Evolutionary conservation across 53 echinoderm and acorn worm species (phyloP).

Genomic region (Patiria pectinifera): DNA sequence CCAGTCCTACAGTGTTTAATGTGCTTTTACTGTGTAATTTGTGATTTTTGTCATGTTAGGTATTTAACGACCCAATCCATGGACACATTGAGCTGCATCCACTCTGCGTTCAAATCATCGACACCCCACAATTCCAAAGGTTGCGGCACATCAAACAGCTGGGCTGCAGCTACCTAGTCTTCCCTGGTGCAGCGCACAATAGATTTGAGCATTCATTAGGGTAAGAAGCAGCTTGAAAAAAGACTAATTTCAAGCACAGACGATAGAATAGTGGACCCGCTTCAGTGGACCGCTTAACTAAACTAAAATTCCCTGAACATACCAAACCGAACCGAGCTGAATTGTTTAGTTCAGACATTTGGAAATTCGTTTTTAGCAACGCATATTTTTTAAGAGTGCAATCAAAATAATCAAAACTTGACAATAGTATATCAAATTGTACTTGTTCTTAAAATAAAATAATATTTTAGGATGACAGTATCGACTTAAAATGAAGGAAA

Average conservation of each 20-base stretch:
- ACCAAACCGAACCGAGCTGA: too few species aligned
- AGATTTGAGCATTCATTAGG: slow-evolving; percentile 98
- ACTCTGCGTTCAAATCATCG: slow-evolving; percentile 81
- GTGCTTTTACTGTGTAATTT: background rate
- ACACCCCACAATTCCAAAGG: slow-evolving; percentile 94
- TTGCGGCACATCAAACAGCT: slow-evolving; percentile 94
- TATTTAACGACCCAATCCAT: slow-evolving; percentile 94
- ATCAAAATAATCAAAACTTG: too few species aligned
- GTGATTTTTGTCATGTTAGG: slow-evolving; percentile 55
- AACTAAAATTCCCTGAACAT: too few species aligned
- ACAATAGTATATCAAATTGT: too few species aligned
- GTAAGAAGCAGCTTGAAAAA: slow-evolving; percentile 53
- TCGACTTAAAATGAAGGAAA: too few species aligned
- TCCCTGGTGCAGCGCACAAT: slow-evolving; percentile 96
- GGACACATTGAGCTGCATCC: slow-evolving; percentile 93
- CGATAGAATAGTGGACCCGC: too few species aligned
- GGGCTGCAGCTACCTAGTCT: slow-evolving; percentile 93
- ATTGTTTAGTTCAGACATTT: too few species aligned
- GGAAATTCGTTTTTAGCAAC: too few species aligned
- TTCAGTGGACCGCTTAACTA: too few species aligned
- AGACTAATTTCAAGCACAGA: background rate
- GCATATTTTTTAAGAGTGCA: too few species aligned
- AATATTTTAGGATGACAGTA: too few species aligned
- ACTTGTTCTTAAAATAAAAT: too few species aligned
- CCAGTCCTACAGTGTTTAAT: background rate